These are phyloP conservation scores for Anabas testudineus DNA, from an alignment of 2,797 vertebrate genomes.

Conservation along the genomic window DNA sequence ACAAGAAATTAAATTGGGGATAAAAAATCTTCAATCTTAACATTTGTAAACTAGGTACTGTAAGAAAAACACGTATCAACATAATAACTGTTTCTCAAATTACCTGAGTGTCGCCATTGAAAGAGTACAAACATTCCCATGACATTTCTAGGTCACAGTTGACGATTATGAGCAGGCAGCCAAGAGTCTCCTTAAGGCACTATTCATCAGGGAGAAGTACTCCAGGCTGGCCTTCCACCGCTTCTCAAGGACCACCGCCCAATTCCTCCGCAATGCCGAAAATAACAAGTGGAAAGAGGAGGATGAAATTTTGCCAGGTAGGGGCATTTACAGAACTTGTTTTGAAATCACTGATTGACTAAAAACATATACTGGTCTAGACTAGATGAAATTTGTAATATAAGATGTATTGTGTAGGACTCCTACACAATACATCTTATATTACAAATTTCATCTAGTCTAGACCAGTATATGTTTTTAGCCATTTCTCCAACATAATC, in stretches of 20 bases:
- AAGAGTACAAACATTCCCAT: not conserved
- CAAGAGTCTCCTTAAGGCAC: slow-evolving; percentile 88
- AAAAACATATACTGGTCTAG: too few relatives aligned
- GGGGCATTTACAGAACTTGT: not conserved
- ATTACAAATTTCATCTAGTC: not conserved
- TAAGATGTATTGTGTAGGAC: too few relatives aligned
- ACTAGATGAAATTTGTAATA: too few relatives aligned
- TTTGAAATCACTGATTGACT: too few relatives aligned
- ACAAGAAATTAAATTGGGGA: too few relatives aligned
- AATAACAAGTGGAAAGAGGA: slow-evolving; percentile 85
- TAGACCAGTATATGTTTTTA: too few relatives aligned
- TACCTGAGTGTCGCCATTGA: too few relatives aligned
- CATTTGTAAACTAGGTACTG: too few relatives aligned
- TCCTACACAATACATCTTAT: not conserved
- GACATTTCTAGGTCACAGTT: slow-evolving; percentile 88
- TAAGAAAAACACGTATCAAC: too few relatives aligned
- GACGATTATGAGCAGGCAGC: slow-evolving; percentile 97
- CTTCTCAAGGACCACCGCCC: slow-evolving; percentile 89
- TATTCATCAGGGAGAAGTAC: slow-evolving; percentile 95
- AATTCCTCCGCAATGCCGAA: slow-evolving; percentile 84
- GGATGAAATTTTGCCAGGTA: slow-evolving; percentile 92
- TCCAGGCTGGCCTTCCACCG: slow-evolving; percentile 91
- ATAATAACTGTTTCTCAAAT: too few relatives aligned
- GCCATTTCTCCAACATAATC: too few relatives aligned
- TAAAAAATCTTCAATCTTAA: too few relatives aligned